Base-by-base conservation (phyloP, 2,797 vertebrate genomes). In the Poeciliopsis gracilis region DNA sequence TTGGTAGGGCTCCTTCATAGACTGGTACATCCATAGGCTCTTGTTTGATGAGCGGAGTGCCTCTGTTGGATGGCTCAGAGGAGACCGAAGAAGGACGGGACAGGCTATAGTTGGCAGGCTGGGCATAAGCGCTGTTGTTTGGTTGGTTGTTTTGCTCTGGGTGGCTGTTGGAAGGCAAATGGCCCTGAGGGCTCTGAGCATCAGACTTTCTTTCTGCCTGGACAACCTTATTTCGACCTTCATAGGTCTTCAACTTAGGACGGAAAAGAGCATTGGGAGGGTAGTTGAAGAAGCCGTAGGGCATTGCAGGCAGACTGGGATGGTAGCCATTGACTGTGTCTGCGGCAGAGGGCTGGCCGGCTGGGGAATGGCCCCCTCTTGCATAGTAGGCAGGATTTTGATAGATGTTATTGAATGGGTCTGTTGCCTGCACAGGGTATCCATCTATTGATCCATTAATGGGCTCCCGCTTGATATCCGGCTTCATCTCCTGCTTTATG, bases 331-430 rank as follows among this genome's bases (percentile, higher is more conserved):
- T 99, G 87, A 98, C 87, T 59, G 93, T 86, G 86, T 94, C 93
- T 49, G 92, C 92, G 82, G 94, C 90, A 93, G 95, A 93, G 90
- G 94, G 88, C 88, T 95, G 95, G 91, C 93, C 92, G 83, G 89
- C 92, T 38, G 96, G 95, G 95, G 97, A 94, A 86, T 97, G 96
- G 94, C 94, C 94, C 92, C 97, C 97, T 94, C 97, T 97, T 97
- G 97, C 97, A 97, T 98, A 99, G 97, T 97, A 98, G 90, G 97
- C 96, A 92, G 97, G 96, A 89, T 96, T 97, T 84, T 97, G 95
- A 90, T 97, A 99, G 82, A 97, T 96, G 82, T 95, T 97, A 93
- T 95, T 97, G 93, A 97, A 97, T 0, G 97, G 95, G 92, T 98
- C 97, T 0, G 97, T 96, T 91, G 96, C 95, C 91, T 97, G 96